Conservation (phyloP, 2,888 invertebrate genomes). For the Acanthosepion pharaonis region DNA sequence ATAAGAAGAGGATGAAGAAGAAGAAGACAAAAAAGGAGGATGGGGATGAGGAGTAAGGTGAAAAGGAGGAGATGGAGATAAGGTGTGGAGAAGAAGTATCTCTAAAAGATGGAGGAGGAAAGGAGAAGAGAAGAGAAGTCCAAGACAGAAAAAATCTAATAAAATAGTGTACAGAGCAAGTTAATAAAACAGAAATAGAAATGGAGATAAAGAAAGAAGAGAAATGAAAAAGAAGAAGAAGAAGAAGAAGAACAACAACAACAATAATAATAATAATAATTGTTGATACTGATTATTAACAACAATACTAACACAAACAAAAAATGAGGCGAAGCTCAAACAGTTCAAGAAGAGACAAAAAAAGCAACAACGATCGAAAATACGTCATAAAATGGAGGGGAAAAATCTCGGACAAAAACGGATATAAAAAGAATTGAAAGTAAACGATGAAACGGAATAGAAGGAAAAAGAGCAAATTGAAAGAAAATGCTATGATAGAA, state of each 20-base stretch:
- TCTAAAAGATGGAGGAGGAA: neutral
- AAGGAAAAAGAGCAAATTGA: neutral
- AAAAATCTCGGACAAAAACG: too few species aligned
- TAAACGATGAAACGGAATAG: too few species aligned
- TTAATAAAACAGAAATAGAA: neutral
- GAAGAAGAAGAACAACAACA: neutral
- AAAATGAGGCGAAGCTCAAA: too few species aligned
- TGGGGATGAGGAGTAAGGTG: neutral
- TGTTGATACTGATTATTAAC: too few species aligned
- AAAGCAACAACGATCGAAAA: too few species aligned
- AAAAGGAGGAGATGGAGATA: neutral
- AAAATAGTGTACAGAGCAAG: neutral
- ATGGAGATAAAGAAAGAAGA: neutral
- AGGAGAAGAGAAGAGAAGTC: neutral
- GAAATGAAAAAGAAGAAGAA: neutral
- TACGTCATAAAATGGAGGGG: too few species aligned
- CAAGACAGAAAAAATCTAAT: neutral
- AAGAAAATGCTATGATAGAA: neutral
- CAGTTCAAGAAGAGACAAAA: too few species aligned
- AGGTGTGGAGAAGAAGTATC: too few species aligned
- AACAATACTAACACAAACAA: too few species aligned
- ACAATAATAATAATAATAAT: too few species aligned
- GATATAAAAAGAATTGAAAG: too few species aligned
- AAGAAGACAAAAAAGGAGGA: neutral
- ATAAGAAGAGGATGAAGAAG: neutral